Percentiles rank a stretch among this genome's conserved stretches.
Conservation (phyloP, 2,797 vertebrate species). For the Malurus leucopterus region DNA sequence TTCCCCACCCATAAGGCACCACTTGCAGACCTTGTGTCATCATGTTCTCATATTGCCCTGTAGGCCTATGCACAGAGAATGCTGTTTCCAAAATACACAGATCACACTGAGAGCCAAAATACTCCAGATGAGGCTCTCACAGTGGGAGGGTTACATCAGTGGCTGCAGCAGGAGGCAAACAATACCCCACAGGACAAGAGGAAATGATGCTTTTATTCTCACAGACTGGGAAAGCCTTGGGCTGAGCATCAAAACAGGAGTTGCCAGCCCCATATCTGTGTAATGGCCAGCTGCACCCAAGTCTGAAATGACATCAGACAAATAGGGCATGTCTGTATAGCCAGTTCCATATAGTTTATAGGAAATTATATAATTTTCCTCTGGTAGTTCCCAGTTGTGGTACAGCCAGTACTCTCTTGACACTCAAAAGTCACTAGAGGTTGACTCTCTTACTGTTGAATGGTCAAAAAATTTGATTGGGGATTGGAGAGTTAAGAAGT, state of each 20-base stretch:
- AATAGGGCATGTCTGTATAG: not conserved
- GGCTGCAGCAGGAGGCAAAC: not conserved
- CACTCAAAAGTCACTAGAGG: not conserved
- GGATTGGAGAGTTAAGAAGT: not conserved
- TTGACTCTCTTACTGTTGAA: not conserved
- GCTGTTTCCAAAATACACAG: not conserved
- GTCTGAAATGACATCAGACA: not conserved
- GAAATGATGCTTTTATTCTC: not conserved
- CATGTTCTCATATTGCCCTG: not conserved
- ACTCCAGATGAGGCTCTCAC: not conserved
- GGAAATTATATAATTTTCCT: not conserved
- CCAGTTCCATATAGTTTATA: not conserved
- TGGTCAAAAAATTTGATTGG: not conserved
- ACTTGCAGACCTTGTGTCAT: not conserved
- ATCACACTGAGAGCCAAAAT: not conserved
- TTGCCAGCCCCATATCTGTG: not conserved
- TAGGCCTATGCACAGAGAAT: not conserved
- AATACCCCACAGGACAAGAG: not conserved
- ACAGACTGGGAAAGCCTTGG: not conserved
- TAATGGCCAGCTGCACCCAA: not conserved
- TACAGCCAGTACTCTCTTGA: not conserved
- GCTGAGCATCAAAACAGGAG: not conserved
- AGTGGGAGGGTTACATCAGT: not conserved
- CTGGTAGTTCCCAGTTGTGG: not conserved
- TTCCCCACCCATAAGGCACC: fast-evolving